Base-by-base conservation (phyloP, 1,140 invertebrate species). In the Dreissena polymorpha region DNA sequence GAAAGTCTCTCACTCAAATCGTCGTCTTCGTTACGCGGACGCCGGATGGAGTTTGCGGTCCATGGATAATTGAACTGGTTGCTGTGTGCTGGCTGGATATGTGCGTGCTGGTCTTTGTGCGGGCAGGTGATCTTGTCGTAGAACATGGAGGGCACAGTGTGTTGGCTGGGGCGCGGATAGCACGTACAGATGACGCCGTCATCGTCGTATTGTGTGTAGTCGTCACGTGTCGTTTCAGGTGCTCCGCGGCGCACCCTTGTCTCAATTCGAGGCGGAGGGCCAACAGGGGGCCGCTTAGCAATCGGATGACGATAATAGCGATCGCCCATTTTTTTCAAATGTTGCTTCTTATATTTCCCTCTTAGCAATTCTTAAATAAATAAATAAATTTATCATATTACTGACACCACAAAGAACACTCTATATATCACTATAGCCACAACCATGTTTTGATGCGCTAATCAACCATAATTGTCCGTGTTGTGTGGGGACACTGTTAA, bases 141-240 rank as follows among this genome's bases (percentile, higher is more conserved):
- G 69, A 83, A 83, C 81, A 83, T 83, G 10, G 81, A 83, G 0
- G 81, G 81, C 14, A 83, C 75, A 14, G 81, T 83, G 29, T 76
- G 53, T 50, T 39, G 39, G 57, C 81, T 83, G 8, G 81, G 55
- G 18, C 68, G 18, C 13, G 81, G 81, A 50, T 69, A 83, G 64
- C 81, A 83, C 39, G 67, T 65, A 14, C 81, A 83, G 16, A 83
- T 65, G 27, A 51, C 51, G 0, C 65, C 65, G 25, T 75, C 70
- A 8, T 57, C 81, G 12, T 57, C 81, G 16, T 81, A 53, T 29
- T 77, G 49, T 53, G 49, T 50, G 2, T 7, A 29, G 14, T 73
- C 53, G 3, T 49, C 71, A 25, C 50, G 16, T 3, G 12, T 12
- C 18, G 71, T 16, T 27, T 82, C 79, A 49, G 65, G 68, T 14